These are phyloP conservation scores for Anthophora plumipes DNA, from an alignment of 2,888 invertebrate genomes.

Conservation along the genomic window DNA sequence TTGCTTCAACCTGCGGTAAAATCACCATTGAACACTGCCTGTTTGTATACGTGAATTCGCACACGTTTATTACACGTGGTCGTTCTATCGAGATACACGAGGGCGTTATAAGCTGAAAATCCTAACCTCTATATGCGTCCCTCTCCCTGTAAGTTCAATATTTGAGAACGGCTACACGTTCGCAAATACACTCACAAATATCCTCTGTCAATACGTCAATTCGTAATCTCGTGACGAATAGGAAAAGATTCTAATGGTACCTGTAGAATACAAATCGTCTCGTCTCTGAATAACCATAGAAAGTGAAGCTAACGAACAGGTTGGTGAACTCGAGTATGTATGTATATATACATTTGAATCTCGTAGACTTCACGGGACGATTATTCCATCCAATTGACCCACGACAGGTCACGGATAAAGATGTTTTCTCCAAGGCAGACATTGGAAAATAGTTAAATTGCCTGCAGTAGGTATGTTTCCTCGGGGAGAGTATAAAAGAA, in stretches of 20 bases:
- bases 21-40: conserved; percentile 52
- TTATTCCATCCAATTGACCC: conserved; percentile 11
- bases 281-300: neutral
- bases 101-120: neutral
- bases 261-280: neutral
- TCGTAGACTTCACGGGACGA: conserved; percentile 6
- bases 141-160: neutral
- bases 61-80: conserved; percentile 12
- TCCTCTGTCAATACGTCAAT: neutral
- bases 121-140: neutral
- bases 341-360: conserved; percentile 18
- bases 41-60: conserved; percentile 23
- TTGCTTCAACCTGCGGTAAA: conserved; percentile 66
- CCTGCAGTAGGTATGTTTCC: neutral
- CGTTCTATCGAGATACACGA: neutral
- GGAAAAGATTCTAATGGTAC: neutral
- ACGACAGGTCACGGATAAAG: neutral
- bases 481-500: neutral
- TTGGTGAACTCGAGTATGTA: conserved; percentile 7
- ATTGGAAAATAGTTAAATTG: conserved; percentile 11
- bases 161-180: neutral
- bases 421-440: neutral
- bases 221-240: conserved; percentile 5
- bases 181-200: neutral
- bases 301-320: conserved; percentile 11